These are phyloP conservation scores for Luscinia megarhynchos DNA, from an alignment of 2,797 vertebrate genomes.

Conservation along the genomic window DNA sequence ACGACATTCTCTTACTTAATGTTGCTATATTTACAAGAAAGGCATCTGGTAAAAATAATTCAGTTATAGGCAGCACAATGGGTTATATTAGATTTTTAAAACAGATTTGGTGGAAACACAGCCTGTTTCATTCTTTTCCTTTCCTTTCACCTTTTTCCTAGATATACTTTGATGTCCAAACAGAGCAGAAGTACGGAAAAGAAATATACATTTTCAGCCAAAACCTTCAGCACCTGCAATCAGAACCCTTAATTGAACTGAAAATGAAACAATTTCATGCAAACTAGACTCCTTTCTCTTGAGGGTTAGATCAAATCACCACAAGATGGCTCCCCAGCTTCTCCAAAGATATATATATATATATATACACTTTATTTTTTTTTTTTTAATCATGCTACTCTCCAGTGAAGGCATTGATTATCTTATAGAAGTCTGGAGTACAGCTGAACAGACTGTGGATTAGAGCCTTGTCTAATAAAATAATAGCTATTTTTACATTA, in stretches of 20 bases:
- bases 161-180: not conserved
- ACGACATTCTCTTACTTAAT: not conserved
- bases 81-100: not conserved
- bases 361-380: no score
- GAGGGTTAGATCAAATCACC: constrained; percentile 31
- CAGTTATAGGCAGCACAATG: not conserved
- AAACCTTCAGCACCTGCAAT: not conserved
- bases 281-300: not conserved
- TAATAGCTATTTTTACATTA: constrained; percentile 77
- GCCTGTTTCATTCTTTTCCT: accelerated
- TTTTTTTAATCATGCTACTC: not conserved
- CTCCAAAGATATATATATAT: not conserved
- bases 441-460: constrained; percentile 66
- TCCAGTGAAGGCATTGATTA: constrained; percentile 67
- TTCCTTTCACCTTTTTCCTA: not conserved
- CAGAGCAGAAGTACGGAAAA: not conserved
- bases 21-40: not conserved
- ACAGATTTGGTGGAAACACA: not conserved
- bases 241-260: not conserved
- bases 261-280: not conserved
- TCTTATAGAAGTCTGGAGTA: constrained; percentile 63
- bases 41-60: not conserved
- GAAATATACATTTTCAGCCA: not conserved
- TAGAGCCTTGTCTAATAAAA: constrained; percentile 75
- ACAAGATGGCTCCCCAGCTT: constrained; percentile 70